These are phyloP conservation scores for Leptinotarsa lineolata DNA, from an alignment of 1,140 invertebrate genomes.

Conservation along the genomic window DNA sequence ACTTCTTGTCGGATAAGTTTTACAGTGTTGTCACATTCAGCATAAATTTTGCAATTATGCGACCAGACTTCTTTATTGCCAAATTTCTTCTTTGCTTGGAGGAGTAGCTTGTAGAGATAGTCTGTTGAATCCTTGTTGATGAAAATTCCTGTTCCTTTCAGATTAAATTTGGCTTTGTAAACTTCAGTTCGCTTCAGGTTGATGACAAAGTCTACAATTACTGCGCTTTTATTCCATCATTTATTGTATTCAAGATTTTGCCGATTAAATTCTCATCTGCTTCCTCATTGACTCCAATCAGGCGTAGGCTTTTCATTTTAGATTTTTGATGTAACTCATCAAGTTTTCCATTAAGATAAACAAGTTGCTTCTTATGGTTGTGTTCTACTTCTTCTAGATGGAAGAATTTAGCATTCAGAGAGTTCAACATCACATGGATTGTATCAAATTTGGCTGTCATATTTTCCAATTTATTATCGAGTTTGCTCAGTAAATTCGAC, in stretches of 20 bases:
- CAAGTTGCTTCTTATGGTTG: neutral
- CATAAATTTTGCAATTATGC: neutral
- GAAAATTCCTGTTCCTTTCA: neutral
- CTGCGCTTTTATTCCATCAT: neutral
- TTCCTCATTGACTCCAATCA: neutral
- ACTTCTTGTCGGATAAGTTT: neutral
- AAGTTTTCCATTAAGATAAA: neutral
- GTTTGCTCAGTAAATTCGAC: no score
- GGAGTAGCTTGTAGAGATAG: neutral
- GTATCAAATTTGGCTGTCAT: no score
- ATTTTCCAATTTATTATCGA: no score
- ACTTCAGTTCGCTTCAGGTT: slow-evolving; percentile 7
- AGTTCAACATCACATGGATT: no score
- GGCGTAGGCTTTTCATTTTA: neutral
- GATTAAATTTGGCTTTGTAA: neutral
- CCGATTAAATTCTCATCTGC: neutral
- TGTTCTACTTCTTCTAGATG: no score
- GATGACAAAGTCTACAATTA: neutral
- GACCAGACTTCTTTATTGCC: neutral
- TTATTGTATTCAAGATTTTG: neutral
- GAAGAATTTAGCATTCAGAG: no score
- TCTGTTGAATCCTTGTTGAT: neutral
- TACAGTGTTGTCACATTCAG: neutral
- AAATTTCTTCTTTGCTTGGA: neutral
- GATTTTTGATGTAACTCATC: neutral